phyloP scores from a whole-genome alignment of 2,113 vertebrate genomes.

The Zosterops borbonicus region DNA sequence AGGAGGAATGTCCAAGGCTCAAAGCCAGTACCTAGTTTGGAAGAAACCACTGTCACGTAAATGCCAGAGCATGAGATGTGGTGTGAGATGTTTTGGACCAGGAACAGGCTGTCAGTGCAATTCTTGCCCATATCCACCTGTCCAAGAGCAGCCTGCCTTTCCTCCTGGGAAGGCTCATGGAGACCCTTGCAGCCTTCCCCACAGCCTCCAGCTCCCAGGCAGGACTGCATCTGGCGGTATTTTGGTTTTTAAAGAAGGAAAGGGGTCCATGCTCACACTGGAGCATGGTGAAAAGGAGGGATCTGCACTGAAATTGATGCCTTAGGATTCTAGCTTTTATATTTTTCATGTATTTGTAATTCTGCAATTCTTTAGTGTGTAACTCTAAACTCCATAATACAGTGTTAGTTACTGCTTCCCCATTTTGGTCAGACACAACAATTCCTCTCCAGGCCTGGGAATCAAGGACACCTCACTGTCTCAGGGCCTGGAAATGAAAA shows the following conservation, averaged over 20 bases:
- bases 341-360: background rate
- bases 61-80: background rate
- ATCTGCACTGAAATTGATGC: background rate
- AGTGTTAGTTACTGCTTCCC: background rate
- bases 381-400: background rate
- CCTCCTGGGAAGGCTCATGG: background rate
- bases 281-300: background rate
- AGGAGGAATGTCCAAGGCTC: background rate
- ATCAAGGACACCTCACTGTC: background rate
- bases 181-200: background rate
- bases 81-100: background rate
- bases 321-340: background rate
- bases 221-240: background rate
- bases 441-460: background rate
- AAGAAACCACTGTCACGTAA: background rate
- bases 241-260: background rate
- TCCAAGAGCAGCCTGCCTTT: background rate
- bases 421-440: background rate
- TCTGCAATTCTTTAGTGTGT: background rate
- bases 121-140: background rate
- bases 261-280: rapidly evolving
- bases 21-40: background rate
- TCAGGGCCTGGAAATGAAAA: rapidly evolving
- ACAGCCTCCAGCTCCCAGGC: background rate
- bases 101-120: background rate